phyloP scores from a whole-genome alignment of 2,113 vertebrate genomes.

The Pterocles burchelli region DNA sequence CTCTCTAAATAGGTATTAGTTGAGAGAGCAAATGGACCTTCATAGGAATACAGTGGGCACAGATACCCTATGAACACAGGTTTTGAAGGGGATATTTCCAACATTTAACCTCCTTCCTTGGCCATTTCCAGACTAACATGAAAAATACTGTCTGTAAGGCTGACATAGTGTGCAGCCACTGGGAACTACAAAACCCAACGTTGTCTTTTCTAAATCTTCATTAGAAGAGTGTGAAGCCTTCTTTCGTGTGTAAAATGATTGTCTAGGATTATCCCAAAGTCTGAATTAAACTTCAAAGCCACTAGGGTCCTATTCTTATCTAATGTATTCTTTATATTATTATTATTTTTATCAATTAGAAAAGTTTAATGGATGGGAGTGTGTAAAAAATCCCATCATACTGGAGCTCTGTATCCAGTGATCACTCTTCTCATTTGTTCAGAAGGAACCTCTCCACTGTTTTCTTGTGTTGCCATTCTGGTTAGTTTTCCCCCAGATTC shows the following conservation, averaged over 20 bases:
- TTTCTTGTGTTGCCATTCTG: neutral
- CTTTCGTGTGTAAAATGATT: neutral
- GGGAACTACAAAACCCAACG: rapidly evolving
- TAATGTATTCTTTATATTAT: neutral
- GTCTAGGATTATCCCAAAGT: neutral
- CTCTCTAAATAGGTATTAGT: neutral
- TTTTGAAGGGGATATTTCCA: neutral
- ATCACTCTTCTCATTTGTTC: neutral
- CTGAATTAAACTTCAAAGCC: neutral
- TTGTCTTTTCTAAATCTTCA: neutral
- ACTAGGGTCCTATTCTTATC: neutral
- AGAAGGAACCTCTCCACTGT: neutral
- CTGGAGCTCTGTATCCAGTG: neutral
- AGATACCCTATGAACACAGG: neutral
- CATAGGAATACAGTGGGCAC: neutral
- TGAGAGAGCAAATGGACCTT: neutral
- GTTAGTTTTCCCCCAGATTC: neutral
- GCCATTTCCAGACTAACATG: neutral
- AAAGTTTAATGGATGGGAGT: neutral
- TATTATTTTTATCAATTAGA: neutral
- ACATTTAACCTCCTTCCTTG: neutral
- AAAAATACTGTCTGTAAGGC: neutral
- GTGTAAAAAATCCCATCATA: neutral
- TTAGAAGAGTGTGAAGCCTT: neutral
- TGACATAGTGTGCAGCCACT: neutral